Percentiles rank a stretch among this genome's conserved stretches.
Conservation (phyloP, 1,140 invertebrate species). For the Yoshiicerus persimilis region DNA sequence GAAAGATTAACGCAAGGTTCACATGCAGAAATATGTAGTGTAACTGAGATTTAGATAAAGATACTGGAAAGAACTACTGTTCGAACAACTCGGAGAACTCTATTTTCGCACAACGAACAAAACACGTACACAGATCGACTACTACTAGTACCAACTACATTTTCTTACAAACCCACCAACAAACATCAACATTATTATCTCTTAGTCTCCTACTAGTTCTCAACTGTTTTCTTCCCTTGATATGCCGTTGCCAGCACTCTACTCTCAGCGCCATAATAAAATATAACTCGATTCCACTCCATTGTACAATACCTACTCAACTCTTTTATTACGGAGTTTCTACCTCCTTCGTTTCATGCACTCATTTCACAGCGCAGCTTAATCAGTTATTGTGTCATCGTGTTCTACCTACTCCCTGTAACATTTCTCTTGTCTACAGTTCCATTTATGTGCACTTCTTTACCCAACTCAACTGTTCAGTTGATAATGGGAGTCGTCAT, state of each 20-base stretch:
- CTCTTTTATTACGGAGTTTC: not conserved
- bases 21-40: constrained; percentile 11
- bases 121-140: not conserved
- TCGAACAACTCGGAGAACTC: constrained; percentile 15
- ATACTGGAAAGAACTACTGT: constrained; percentile 14
- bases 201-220: not conserved
- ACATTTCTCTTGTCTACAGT: not conserved
- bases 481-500: constrained; percentile 20
- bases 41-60: constrained; percentile 9
- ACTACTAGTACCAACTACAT: not conserved
- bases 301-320: not conserved
- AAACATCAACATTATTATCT: constrained; percentile 6
- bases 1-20: not conserved
- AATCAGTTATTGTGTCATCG: constrained; percentile 7
- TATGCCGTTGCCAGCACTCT: not conserved
- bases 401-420: not conserved
- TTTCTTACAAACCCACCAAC: not conserved
- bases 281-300: not conserved
- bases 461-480: not conserved
- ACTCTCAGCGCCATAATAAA: too few relatives aligned
- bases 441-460: not conserved
- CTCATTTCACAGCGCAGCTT: not conserved
- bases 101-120: not conserved
- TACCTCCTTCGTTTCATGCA: not conserved
- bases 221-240: not conserved